Evolutionary conservation across 2,888 invertebrate genomes (phyloP).

Genomic region (Dendrolimus pini): DNA sequence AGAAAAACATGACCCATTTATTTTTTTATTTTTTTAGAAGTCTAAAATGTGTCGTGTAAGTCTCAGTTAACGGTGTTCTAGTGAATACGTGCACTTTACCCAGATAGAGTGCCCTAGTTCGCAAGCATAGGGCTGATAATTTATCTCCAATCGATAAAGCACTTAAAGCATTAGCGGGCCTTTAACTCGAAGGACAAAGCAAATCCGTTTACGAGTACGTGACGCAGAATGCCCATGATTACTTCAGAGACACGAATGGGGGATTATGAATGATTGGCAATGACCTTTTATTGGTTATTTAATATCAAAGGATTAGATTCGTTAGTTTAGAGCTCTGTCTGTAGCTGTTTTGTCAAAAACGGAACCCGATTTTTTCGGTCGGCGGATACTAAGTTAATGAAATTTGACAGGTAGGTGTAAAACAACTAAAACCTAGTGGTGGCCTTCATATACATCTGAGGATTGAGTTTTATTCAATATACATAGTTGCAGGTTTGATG

Average conservation of each 20-base stretch:
- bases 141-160: constrained; percentile 64
- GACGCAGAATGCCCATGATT: constrained; percentile 20
- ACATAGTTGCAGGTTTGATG: too few relatives aligned
- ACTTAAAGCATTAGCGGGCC: constrained; percentile 30
- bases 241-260: constrained; percentile 19
- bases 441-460: too few relatives aligned
- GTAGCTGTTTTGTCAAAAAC: constrained; percentile 3
- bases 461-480: too few relatives aligned
- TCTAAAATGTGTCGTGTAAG: too few relatives aligned
- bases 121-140: constrained; percentile 42
- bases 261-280: constrained; percentile 8
- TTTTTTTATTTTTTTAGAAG: too few relatives aligned
- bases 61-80: neutral
- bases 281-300: constrained; percentile 24
- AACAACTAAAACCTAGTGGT: too few relatives aligned
- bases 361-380: too few relatives aligned
- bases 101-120: constrained; percentile 58
- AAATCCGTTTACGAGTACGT: constrained; percentile 11
- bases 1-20: too few relatives aligned
- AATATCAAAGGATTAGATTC: too few relatives aligned
- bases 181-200: constrained; percentile 15
- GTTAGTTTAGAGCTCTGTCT: constrained; percentile 8
- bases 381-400: too few relatives aligned
- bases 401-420: too few relatives aligned
- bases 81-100: constrained; percentile 28